Evolutionary conservation across 2,888 invertebrate species (phyloP).

Genomic region (Aphrophora alni): DNA sequence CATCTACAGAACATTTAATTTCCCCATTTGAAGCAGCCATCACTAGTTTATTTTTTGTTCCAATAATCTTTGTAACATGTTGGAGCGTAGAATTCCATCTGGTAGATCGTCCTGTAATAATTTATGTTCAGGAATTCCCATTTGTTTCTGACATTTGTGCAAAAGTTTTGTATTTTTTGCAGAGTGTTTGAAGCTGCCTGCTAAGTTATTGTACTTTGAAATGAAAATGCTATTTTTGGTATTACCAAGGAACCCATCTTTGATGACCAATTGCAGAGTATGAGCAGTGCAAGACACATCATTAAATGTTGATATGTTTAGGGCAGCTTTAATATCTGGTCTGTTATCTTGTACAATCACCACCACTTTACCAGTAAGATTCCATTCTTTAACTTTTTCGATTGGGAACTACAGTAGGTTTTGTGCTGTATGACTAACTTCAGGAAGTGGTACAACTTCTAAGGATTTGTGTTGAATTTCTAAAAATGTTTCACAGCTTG

Average conservation of each 20-base stretch:
- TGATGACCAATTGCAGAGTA: slow-evolving; percentile 1
- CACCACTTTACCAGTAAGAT: background rate
- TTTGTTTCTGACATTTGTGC: background rate
- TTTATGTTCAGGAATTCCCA: background rate
- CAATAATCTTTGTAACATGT: background rate
- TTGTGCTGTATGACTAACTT: background rate
- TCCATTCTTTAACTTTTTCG: background rate
- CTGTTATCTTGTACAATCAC: background rate
- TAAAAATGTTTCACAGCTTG: background rate
- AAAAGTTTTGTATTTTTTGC: background rate
- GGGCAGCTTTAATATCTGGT: slow-evolving; percentile 2
- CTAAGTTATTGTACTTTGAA: background rate
- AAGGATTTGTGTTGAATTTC: background rate
- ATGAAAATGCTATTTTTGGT: background rate
- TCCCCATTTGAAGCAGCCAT: too few relatives aligned
- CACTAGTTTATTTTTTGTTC: background rate
- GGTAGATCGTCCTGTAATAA: background rate
- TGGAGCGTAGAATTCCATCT: background rate
- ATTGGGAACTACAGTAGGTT: background rate
- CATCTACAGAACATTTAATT: too few relatives aligned
- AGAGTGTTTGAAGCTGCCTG: background rate
- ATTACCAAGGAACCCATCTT: slow-evolving; percentile 6
- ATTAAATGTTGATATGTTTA: background rate
- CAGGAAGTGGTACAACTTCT: background rate
- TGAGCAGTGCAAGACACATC: background rate